A percentile compares a stretch with the other conserved stretches of the same genome.
phyloP scores from a whole-genome alignment of 2,888 invertebrate species.

The Drosophila ustulata region DNA sequence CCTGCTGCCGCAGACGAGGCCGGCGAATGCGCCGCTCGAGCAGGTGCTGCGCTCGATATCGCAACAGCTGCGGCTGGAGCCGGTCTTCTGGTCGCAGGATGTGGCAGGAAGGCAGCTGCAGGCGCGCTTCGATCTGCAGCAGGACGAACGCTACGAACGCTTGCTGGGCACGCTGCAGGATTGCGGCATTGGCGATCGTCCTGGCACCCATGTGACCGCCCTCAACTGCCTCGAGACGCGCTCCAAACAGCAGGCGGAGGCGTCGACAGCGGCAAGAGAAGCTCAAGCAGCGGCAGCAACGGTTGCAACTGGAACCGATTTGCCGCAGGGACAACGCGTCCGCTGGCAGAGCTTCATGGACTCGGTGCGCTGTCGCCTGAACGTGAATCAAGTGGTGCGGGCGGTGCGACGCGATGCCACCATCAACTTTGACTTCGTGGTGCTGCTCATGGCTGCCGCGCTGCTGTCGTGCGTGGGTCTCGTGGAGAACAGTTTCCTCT shows the following conservation, averaged over 20 bases:
- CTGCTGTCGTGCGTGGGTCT: conserved; percentile 90
- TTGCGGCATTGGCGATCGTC: conserved; percentile 87
- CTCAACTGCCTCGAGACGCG: conserved; percentile 86
- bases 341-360: conserved; percentile 86
- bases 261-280: too few relatives aligned
- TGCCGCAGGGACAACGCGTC: conserved; percentile 18
- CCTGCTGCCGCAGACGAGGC: conserved; percentile 3
- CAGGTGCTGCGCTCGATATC: conserved; percentile 86
- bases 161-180: conserved; percentile 86
- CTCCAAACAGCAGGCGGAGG: background rate
- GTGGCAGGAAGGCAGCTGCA: conserved; percentile 85
- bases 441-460: conserved; percentile 89
- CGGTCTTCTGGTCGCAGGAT: conserved; percentile 86
- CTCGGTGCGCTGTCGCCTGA: conserved; percentile 88
- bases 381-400: conserved; percentile 90
- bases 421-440: conserved; percentile 91
- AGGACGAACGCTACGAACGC: conserved; percentile 87
- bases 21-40: conserved; percentile 50
- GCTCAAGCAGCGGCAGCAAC: too few relatives aligned
- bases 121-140: conserved; percentile 87
- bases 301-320: too few relatives aligned
- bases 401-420: conserved; percentile 88
- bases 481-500: conserved; percentile 90
- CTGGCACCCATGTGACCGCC: conserved; percentile 87
- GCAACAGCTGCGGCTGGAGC: conserved; percentile 85